Percentiles rank a stretch among this genome's conserved stretches.
phyloP scores from a whole-genome alignment of 2,888 invertebrate genomes.

The Lysandra coridon region DNA sequence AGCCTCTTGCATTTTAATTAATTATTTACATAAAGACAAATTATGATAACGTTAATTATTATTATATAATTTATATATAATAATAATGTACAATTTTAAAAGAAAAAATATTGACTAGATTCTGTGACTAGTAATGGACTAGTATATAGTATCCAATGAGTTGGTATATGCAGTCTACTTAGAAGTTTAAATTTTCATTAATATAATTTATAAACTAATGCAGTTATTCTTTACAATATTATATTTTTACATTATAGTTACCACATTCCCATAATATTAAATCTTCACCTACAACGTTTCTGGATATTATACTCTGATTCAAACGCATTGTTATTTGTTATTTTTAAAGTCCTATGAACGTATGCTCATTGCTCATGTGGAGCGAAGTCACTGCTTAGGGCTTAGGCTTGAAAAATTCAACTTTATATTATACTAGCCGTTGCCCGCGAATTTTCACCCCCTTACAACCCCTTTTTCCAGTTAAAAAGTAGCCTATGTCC shows the following conservation, averaged over 20 bases:
- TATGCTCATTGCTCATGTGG: background rate
- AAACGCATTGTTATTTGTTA: background rate
- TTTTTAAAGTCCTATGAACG: background rate
- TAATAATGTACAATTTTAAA: background rate
- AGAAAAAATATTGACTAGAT: conserved; percentile 3
- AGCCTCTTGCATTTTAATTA: background rate
- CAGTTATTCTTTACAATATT: background rate
- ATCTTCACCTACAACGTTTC: no score
- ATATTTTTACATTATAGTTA: background rate
- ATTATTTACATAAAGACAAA: conserved; percentile 30
- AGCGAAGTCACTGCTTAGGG: background rate
- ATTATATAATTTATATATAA: background rate
- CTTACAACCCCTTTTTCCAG: no score
- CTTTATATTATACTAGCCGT: background rate
- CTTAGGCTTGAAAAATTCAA: background rate
- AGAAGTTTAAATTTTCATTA: background rate
- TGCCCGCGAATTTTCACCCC: no score
- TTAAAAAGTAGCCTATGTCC: no score
- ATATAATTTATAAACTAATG: background rate
- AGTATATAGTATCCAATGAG: background rate
- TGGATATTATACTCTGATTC: background rate
- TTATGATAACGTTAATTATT: background rate
- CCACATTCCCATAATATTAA: background rate
- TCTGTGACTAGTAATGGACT: background rate
- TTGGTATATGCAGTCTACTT: background rate